Evolutionary conservation across 2,888 invertebrate genomes (phyloP), one percentile per base, ranked within the genome.

Genomic region (Lottia gigantea): DNA sequence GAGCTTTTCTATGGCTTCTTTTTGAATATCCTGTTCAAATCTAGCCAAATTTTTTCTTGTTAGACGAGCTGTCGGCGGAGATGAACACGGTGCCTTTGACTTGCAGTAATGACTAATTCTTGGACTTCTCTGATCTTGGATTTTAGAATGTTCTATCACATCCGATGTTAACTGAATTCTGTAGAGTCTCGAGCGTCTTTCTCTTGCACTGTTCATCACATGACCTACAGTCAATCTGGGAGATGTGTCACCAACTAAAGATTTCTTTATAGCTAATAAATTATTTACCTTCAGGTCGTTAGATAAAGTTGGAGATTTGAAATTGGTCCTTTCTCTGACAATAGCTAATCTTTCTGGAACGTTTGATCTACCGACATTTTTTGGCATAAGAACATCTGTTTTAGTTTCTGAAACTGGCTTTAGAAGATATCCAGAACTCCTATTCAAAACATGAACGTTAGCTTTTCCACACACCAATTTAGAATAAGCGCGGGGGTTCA

Each of bases 221-320:
- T 83, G 81, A 8, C 79, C 74, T 1, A 83, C 80, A 0, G 83
- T 79, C 16, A 78, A 77, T 62, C 82, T 74, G 23, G 23, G 3
- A 11, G 78, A 74, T 12, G 76, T 73, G 16, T 78, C 71, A 2
- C 83, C 83, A 47, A 73, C 71, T 19, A 83, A 67, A 14, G 78
- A 79, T 73, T 80, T 81, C 69, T 81, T 80, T 40, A 83, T 83
- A 15, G 83, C 80, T 19, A 83, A 78, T 71, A 80, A 69, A 66
- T 82, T 83, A 68, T 80, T 82, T 16, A 81, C 77, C 73, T 83
- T 83, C 71, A 83, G 73, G 73, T 83, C 83, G 0, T 82, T 78
- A 0, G 82, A 71, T 14, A 83, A 74, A 0, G 83, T 83, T 0
- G 80, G 76, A 0, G 81, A 73, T 47, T 71, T 70, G 68, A 75